Evolutionary conservation across 30 jellyfish, hydroid and myxozoan genomes (phyloP), one percentile per base, ranked within the genome.

Genomic region (Aurelia sp.): DNA sequence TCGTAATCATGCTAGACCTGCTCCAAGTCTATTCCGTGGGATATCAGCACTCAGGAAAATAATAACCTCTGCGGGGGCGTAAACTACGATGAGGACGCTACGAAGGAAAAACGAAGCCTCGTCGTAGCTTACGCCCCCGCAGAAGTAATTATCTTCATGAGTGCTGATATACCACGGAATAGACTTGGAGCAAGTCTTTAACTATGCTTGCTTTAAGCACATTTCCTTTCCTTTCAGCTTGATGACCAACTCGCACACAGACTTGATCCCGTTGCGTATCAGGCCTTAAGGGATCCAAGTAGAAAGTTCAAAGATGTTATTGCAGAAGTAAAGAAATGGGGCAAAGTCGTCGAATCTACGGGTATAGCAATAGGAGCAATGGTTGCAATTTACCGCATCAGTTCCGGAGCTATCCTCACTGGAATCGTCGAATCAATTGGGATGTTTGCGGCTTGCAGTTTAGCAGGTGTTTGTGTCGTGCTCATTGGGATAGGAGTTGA

Each of bases 381-480:
- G 17, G 64, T 16, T 13, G 64, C 64, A 8, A 70, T 70, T 40
- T 33, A 30, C 31, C 81, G 81, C 11, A 70, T 70, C 17, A 33
- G 63, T 8, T 13, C 66, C n/a, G 81, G 81, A 18, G 81, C 81
- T 4, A 4, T 70, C 13, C 81, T 70, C 33, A 60, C 64, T 12
- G 31, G 67, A 16, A 38, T 70, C 3, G 81, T 35, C 12, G 81
- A 13, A 47, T 11, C 24, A 5, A 70, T 70, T 4, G 24, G 60
- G 38, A 12, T 70, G 66, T 3, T 70, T 16, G 67, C 67, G 10
- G 3, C 81, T 4, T 70, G 81, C 13, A 9, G 35, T 21, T 2
- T 70, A 4, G 81, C 81, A n/a, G 30, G 81, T 70, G 81, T 70
- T 70, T 66, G 11, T 6, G 81, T 70, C 38, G 17, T 70, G 4